Percentiles rank a stretch among this genome's conserved stretches.
Conservation (phyloP, 2,113 vertebrate genomes). For the Phoxinus phoxinus region DNA sequence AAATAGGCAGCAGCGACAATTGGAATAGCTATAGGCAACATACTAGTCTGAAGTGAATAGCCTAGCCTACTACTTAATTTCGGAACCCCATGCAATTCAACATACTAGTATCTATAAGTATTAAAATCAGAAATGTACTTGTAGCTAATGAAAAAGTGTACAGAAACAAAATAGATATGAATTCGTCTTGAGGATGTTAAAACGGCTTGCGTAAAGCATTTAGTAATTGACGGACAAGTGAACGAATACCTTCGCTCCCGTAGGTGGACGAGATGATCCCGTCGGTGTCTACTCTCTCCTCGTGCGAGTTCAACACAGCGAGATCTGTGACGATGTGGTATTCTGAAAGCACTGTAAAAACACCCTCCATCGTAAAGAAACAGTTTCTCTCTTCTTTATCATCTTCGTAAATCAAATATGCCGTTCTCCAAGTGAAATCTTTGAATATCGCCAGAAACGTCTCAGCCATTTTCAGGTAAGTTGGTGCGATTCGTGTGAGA, state of each 20-base stretch:
- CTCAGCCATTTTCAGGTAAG: slow-evolving; percentile 94
- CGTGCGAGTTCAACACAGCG: slow-evolving; percentile 73
- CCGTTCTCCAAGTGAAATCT: slow-evolving; percentile 86
- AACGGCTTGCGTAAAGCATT: background rate
- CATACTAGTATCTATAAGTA: background rate
- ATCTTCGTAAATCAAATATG: slow-evolving; percentile 88
- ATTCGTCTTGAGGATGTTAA: background rate
- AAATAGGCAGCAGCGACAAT: background rate
- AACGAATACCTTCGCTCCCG: slow-evolving; percentile 76
- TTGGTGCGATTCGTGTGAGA: slow-evolving; percentile 90
- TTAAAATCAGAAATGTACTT: background rate
- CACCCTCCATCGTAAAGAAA: slow-evolving; percentile 91
- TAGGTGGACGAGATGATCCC: slow-evolving; percentile 80
- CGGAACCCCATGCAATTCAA: background rate
- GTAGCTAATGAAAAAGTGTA: background rate
- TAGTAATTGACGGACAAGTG: background rate
- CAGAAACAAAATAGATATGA: background rate
- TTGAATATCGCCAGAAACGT: slow-evolving; percentile 89
- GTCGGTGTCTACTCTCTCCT: slow-evolving; percentile 78
- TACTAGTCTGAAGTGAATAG: background rate
- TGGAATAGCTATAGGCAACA: background rate
- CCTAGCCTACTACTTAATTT: background rate
- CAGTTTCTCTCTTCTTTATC: slow-evolving; percentile 90
- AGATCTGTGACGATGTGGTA: slow-evolving; percentile 68
- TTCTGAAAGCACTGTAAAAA: slow-evolving; percentile 82